These are phyloP conservation scores for Ahaetulla prasina DNA, from an alignment of 2,113 vertebrate species.

Conservation along the genomic window DNA sequence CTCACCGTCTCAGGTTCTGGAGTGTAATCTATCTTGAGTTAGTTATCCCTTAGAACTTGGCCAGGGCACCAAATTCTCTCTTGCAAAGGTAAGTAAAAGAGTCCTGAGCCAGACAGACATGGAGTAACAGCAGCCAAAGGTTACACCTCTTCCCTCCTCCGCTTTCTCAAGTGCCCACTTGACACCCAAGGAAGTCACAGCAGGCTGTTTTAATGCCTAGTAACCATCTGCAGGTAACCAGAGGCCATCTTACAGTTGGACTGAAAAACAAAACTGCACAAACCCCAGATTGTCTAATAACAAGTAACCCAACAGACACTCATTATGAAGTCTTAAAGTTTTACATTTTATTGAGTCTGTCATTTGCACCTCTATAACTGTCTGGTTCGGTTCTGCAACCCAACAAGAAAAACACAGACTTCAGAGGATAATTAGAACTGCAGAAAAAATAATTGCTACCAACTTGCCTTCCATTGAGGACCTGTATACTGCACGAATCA, in stretches of 20 bases:
- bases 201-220: background rate
- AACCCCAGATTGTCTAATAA: background rate
- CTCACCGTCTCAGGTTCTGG: background rate
- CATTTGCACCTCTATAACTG: too few relatives aligned
- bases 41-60: background rate
- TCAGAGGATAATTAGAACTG: too few relatives aligned
- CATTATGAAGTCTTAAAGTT: background rate
- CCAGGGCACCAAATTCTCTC: constrained; percentile 36
- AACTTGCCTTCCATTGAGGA: too few relatives aligned
- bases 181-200: constrained; percentile 38
- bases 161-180: constrained; percentile 37
- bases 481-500: too few relatives aligned
- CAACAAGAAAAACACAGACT: too few relatives aligned
- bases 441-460: too few relatives aligned
- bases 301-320: background rate
- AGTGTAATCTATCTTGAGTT: constrained; percentile 3
- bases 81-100: constrained; percentile 46
- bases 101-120: constrained; percentile 24
- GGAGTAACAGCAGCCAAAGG: constrained; percentile 25
- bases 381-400: too few relatives aligned
- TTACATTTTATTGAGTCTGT: too few relatives aligned
- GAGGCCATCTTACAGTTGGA: background rate
- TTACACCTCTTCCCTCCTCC: constrained; percentile 27
- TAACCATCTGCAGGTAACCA: background rate
- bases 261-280: background rate